Base-by-base conservation (phyloP, 2,797 vertebrate genomes). In the Lithobates pipiens region DNA sequence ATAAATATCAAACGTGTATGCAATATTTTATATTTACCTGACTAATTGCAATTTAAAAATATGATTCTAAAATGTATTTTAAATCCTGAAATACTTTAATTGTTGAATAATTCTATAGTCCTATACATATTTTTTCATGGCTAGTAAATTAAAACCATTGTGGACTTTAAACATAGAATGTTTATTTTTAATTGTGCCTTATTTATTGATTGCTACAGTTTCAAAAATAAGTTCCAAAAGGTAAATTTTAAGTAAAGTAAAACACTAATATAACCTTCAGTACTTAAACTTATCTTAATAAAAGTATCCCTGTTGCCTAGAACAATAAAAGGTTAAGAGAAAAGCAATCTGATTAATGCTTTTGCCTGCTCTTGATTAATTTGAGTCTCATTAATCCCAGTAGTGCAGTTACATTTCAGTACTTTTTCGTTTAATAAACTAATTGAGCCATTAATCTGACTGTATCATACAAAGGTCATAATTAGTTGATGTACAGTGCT, bases 281-380 rank as follows among this genome's bases (percentile, higher is more conserved):
- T 42, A 68, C 67, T 23, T 57, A 72, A 84, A 72, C 34, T 23
- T 15, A 78, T 32, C 36, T 42, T 44, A 42, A 65, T 34, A 74
- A 73, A 39, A 74, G 36, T 75, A 11, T 69, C 79, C 7, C 3
- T 61, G 34, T 54, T 36, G 5, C 63, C 25, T 67, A 69, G 79
- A 80, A 87, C 69, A 80, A 78, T 76, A 75, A 79, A 87, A 84
- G 70, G 80, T 83, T 83, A 83, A 87, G 65, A 76, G 25, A 73
- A 84, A 84, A 83, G 76, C 81, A 80, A 80, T 80, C 76, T 87
- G 71, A 87, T 87, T 77, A 86, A 86, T 86, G 84, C 36, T 71
- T 81, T 77, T 80, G 61, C 46, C 70, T 42, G 63, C 68, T 80
- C 76, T 83, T 87, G 86, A 87, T 87, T 87, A 84, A 87, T 87